These are phyloP conservation scores for Brenthis ino DNA, from an alignment of 2,888 invertebrate species.

Conservation along the genomic window DNA sequence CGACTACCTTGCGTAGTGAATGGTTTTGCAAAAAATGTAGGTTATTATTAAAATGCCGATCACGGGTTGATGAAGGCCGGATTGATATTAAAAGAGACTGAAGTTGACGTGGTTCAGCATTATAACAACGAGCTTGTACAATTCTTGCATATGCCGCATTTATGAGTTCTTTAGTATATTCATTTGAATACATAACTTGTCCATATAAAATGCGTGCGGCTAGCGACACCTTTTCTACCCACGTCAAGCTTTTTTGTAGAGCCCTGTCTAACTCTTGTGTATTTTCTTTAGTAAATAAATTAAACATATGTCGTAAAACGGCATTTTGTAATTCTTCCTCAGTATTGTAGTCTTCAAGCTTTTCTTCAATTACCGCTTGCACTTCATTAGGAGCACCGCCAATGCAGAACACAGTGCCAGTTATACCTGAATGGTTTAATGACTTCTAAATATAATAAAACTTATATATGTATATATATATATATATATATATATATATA, in stretches of 20 bases:
- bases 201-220: conserved; percentile 52
- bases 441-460: no score
- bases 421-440: conserved; percentile 44
- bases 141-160: conserved; percentile 51
- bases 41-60: conserved; percentile 46
- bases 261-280: conserved; percentile 36
- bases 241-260: conserved; percentile 41
- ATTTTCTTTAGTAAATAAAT: conserved; percentile 46
- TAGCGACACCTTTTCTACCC: conserved; percentile 50
- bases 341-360: conserved; percentile 45
- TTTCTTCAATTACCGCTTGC: conserved; percentile 44
- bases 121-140: conserved; percentile 40
- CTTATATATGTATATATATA: no score
- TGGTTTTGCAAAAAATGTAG: conserved; percentile 48
- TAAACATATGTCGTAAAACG: conserved; percentile 54
- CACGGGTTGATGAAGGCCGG: conserved; percentile 36
- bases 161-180: conserved; percentile 54
- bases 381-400: conserved; percentile 56
- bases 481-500: no score
- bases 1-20: conserved; percentile 46
- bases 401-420: conserved; percentile 59
- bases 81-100: conserved; percentile 50
- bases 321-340: conserved; percentile 53
- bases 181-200: conserved; percentile 53
- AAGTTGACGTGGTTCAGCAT: conserved; percentile 39